Percentiles rank a stretch among this genome's conserved stretches.
Evolutionary conservation across 2,113 vertebrate species (phyloP).

Genomic region (Clarias gariepinus): DNA sequence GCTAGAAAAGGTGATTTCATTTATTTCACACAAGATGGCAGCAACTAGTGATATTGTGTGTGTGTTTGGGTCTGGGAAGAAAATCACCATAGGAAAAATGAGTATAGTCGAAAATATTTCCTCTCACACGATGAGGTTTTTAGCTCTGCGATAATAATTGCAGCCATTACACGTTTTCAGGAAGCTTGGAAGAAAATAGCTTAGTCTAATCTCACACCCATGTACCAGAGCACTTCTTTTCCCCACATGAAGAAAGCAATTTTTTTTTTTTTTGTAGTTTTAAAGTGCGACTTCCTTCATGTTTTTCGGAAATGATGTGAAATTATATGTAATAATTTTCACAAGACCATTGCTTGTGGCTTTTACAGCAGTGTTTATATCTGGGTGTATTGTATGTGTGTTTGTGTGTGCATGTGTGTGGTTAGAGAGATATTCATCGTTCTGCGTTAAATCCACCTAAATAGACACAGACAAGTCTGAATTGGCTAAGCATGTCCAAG

Average conservation of each 20-base stretch:
- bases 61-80: background rate
- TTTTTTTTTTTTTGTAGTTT: constrained; percentile 7
- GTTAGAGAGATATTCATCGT: background rate
- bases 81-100: background rate
- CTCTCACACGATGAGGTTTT: background rate
- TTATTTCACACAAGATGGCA: constrained; percentile 41
- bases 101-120: background rate
- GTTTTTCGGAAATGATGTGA: background rate
- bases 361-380: background rate
- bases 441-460: background rate
- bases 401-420: background rate
- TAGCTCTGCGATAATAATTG: background rate
- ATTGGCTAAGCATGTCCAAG: background rate
- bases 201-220: background rate
- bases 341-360: background rate
- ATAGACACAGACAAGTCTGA: background rate
- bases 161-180: background rate
- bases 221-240: background rate
- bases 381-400: background rate
- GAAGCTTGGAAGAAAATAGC: background rate
- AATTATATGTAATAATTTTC: background rate
- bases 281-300: background rate
- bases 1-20: background rate
- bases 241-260: background rate
- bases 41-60: background rate